Base-by-base conservation (phyloP, 1,140 invertebrate species). In the Drosophila arawakana region DNA sequence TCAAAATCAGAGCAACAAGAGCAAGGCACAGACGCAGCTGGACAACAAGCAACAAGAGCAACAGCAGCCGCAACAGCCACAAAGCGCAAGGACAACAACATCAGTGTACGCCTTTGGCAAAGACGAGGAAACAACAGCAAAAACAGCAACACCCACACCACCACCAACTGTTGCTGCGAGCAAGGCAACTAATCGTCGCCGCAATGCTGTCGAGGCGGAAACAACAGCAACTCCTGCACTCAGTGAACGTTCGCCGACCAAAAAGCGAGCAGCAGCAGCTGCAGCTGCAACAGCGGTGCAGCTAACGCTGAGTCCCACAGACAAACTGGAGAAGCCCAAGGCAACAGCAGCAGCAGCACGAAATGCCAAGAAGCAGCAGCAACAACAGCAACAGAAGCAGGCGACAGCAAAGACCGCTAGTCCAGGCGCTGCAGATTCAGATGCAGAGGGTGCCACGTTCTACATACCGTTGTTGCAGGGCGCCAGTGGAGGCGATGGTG, bases 401-500 rank as follows among this genome's bases (percentile, higher is more conserved):
- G 66, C 50, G 6, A 66, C 47, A 47, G 39, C 76, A 5, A 44
- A 43, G 18, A 34, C 18, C 10, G 44, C 49, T n/a, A 50, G 44
- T n/a, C 44, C 49, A 18, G 78, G 79, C 6, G 81, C 68, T 0
- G 25, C 25, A 6, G 91, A 91, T 15, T 91, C 91, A 1, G 91
- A 93, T 67, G 89, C 91, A 2, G 92, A 93, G 50, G 94, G 94
- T 11, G 94, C 95, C 49, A 92, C 95, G n/a, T 96, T 96, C 88
- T 96, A 96, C 68, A 95, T 96, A 86, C 95, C 95, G 0, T 50
- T 96, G 2, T 94, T 95, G 2, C 94, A 95, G 81, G 93, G 94
- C 7, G 93, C 93, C 0, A 93, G 93, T 2, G 93, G 92, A 10
- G 93, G 78, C 62, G 91, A 93, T 39, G 85, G 92, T 74, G 75